These are phyloP conservation scores for Ceratotherium simum DNA, from an alignment of 2,113 vertebrate species.

Conservation along the genomic window DNA sequence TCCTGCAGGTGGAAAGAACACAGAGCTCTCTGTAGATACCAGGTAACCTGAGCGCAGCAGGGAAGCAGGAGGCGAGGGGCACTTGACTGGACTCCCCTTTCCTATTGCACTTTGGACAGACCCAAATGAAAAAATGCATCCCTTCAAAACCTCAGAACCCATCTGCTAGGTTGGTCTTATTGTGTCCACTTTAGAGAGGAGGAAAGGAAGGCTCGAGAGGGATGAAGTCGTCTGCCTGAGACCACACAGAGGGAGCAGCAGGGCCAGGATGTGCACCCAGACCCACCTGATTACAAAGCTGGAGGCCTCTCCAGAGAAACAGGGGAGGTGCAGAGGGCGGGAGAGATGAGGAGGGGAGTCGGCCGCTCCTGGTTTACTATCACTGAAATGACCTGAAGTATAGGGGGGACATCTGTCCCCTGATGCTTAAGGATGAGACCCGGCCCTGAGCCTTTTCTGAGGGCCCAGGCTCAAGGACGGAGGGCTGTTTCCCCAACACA, in stretches of 20 bases:
- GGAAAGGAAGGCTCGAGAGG: not conserved
- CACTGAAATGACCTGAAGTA: not conserved
- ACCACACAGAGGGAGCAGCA: not conserved
- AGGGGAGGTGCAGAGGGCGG: not conserved
- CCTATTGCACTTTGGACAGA: not conserved
- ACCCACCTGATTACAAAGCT: not conserved
- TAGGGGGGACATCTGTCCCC: no score
- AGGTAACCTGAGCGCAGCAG: not conserved
- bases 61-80: not conserved
- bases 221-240: not conserved
- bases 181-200: not conserved
- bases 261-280: not conserved
- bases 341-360: not conserved
- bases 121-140: not conserved
- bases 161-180: not conserved
- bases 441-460: not conserved
- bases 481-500: no score
- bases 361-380: not conserved
- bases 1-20: not conserved
- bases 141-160: not conserved
- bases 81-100: not conserved
- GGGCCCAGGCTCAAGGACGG: rapidly evolving
- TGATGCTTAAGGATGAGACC: not conserved
- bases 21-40: rapidly evolving
- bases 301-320: not conserved